These are phyloP conservation scores for Rhynchomys soricoides DNA, from an alignment of 2,113 vertebrate genomes.

Conservation along the genomic window DNA sequence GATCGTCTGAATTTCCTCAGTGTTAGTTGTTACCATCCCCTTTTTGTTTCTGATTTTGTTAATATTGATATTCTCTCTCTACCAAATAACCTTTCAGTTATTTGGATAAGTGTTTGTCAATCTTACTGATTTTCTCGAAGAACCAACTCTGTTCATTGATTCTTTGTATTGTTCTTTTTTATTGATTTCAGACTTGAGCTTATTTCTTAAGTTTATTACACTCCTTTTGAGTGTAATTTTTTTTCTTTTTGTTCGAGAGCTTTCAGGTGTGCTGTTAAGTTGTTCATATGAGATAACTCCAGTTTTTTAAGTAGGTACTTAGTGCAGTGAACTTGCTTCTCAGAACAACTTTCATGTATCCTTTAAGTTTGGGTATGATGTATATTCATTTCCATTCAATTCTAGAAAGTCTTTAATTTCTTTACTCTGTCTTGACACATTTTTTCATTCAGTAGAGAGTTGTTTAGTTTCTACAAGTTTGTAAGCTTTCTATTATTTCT, in stretches of 20 bases:
- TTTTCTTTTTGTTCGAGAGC: background rate
- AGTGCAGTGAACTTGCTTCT: background rate
- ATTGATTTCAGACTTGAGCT: background rate
- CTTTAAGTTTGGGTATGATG: background rate
- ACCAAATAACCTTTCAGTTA: background rate
- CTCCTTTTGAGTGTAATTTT: background rate
- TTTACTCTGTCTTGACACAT: background rate
- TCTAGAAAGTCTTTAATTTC: background rate
- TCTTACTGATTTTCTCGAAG: background rate
- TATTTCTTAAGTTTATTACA: too few species aligned
- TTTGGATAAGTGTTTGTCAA: background rate
- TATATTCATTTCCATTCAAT: background rate
- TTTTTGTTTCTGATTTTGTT: background rate
- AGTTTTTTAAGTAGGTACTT: background rate
- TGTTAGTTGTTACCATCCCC: background rate
- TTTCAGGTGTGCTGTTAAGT: background rate
- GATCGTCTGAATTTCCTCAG: background rate
- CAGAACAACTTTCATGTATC: background rate
- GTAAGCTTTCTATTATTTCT: background rate
- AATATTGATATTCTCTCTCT: background rate
- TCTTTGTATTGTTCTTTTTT: background rate
- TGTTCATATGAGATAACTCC: background rate
- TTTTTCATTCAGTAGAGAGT: too few species aligned
- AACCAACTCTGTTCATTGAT: background rate
- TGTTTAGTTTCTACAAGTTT: background rate